These are phyloP conservation scores for Darevskia mixta DNA, from an alignment of 2,797 vertebrate species.

Conservation along the genomic window DNA sequence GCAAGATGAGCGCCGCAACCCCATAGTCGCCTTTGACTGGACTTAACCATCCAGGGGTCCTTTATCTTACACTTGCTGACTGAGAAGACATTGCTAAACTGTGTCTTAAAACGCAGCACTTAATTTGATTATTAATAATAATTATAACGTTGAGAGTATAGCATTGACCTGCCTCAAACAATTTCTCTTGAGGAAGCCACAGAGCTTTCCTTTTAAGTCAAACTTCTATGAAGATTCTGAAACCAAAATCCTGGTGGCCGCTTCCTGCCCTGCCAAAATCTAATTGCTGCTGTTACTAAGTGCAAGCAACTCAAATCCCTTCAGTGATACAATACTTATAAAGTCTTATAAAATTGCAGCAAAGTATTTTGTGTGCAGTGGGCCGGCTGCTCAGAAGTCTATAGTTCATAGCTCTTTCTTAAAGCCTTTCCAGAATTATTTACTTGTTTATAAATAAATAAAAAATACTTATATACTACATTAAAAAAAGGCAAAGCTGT, in stretches of 20 bases:
- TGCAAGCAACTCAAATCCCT: neutral
- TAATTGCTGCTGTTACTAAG: neutral
- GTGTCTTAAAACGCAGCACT: neutral
- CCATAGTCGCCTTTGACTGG: no score
- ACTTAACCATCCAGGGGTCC: no score
- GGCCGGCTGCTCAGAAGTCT: neutral
- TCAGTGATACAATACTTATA: neutral
- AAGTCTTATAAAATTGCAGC: neutral
- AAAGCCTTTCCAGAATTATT: conserved; percentile 38
- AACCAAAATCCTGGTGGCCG: neutral
- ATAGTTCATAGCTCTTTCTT: conserved; percentile 27
- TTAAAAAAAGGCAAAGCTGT: no score
- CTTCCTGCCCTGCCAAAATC: neutral
- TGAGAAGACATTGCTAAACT: neutral
- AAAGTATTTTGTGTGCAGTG: neutral
- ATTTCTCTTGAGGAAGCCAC: neutral
- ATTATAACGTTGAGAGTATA: neutral
- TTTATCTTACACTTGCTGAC: no score
- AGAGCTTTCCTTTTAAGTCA: neutral
- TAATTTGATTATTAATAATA: neutral
- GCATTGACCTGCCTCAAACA: neutral
- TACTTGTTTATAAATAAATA: no score
- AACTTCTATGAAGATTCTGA: neutral
- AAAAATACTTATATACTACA: no score
- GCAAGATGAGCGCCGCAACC: no score